Evolutionary conservation across 2,888 invertebrate genomes (phyloP).

Genomic region (Parthenolecanium corni): DNA sequence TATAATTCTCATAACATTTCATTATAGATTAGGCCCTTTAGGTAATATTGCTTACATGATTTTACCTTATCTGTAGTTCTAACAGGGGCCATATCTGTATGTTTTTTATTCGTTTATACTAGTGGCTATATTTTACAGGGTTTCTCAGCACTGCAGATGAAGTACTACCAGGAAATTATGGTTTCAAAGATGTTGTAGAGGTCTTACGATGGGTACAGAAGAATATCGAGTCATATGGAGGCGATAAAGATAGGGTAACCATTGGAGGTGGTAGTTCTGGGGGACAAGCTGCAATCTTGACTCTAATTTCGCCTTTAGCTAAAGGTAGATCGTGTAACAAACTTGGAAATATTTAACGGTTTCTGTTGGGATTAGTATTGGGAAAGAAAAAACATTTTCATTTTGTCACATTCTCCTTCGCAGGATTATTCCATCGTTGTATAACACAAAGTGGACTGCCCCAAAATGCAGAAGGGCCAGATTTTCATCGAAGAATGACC

Average conservation of each 20-base stretch:
- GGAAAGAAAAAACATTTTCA: no score
- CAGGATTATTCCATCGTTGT: conserved; percentile 46
- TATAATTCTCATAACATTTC: conserved; percentile 38
- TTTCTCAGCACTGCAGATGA: conserved; percentile 30
- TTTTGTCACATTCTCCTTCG: no score
- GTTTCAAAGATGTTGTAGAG: conserved; percentile 29
- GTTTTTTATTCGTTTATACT: no score
- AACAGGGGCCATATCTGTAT: no score
- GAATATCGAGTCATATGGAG: conserved; percentile 28
- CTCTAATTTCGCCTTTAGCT: conserved; percentile 31
- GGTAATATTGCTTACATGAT: no score
- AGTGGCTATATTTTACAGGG: no score
- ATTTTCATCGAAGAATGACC: conserved; percentile 49
- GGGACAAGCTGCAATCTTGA: conserved; percentile 11
- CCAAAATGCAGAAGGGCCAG: conserved; percentile 43
- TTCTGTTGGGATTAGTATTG: no score
- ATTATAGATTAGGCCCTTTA: conserved; percentile 39
- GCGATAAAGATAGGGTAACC: conserved; percentile 30
- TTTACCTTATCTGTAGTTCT: no score
- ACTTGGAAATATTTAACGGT: no score
- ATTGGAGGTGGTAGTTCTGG: conserved; percentile 32
- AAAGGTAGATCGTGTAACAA: conserved; percentile 30
- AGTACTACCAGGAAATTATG: conserved; percentile 29
- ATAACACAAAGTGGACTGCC: conserved; percentile 60
- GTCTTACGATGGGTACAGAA: conserved; percentile 30